phyloP scores from a whole-genome alignment of 2,797 vertebrate species.

The Otus scops region DNA sequence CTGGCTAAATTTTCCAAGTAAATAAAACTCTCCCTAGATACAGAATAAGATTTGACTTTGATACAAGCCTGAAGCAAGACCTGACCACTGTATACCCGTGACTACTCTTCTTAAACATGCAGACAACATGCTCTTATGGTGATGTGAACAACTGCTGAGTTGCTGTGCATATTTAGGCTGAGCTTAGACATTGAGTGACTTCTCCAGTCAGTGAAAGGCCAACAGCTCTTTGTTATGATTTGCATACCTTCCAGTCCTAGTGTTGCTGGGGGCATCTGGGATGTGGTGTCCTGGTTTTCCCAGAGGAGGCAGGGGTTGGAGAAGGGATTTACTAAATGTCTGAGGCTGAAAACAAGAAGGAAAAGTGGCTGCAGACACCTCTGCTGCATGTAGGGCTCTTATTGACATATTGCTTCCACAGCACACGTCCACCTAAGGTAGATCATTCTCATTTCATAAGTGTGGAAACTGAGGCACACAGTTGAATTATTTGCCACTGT shows the following conservation, averaged over 20 bases:
- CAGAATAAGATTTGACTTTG: neutral
- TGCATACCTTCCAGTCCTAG: neutral
- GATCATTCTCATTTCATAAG: neutral
- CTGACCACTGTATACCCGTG: no score
- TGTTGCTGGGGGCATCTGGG: neutral
- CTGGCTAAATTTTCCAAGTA: neutral
- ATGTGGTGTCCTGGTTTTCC: neutral
- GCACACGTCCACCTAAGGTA: accelerated
- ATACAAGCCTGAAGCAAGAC: neutral
- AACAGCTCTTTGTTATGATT: neutral
- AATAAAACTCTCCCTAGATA: neutral
- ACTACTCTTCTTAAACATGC: neutral
- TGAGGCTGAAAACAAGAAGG: neutral
- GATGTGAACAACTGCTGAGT: neutral
- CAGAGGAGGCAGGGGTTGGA: neutral
- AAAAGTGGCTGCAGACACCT: neutral
- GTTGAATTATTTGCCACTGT: neutral
- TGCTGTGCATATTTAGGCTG: neutral
- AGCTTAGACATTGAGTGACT: neutral
- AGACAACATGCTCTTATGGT: no score
- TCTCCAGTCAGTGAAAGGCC: accelerated
- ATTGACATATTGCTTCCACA: neutral
- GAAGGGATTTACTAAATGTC: neutral
- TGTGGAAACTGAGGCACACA: neutral
- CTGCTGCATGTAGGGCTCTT: accelerated